Evolutionary conservation across 1,140 invertebrate genomes (phyloP).

Genomic region (Zaprionus africanus): DNA sequence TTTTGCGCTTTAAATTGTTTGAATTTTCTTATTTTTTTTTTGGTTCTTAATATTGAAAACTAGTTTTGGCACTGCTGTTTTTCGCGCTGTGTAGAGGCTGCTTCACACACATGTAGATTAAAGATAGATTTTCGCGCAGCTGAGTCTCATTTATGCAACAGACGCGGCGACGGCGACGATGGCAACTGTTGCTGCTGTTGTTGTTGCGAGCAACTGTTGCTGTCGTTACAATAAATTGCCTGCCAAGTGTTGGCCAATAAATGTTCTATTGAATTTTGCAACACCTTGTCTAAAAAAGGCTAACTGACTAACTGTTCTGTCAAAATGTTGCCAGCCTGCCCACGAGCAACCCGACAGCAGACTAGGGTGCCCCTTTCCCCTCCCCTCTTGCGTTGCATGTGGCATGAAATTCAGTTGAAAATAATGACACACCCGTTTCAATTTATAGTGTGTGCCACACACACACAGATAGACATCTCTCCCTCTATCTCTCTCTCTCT

Average conservation of each 20-base stretch:
- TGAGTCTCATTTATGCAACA: conserved; percentile 70
- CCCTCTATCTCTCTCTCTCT: conserved; percentile 22
- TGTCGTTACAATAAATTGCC: conserved; percentile 65
- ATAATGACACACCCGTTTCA: conserved; percentile 80
- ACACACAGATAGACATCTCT: conserved; percentile 68
- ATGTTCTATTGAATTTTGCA: conserved; percentile 80
- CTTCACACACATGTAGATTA: conserved; percentile 34
- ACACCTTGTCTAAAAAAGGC: conserved; percentile 69
- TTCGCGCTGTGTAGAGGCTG: conserved; percentile 1
- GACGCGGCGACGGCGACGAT: conserved; percentile 3
- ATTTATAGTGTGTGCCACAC: conserved; percentile 48
- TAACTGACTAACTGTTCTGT: conserved; percentile 78
- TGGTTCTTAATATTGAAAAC: neutral
- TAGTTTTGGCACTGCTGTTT: neutral
- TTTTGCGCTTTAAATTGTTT: neutral
- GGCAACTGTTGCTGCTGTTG: neutral
- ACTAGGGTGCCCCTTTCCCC: conserved; percentile 5
- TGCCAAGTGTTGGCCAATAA: conserved; percentile 70
- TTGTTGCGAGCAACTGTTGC: neutral
- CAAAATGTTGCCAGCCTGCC: conserved; percentile 72
- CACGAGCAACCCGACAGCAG: conserved; percentile 31
- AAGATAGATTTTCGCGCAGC: conserved; percentile 14
- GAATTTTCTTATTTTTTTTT: neutral
- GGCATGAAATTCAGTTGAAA: conserved; percentile 71
- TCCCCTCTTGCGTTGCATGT: neutral